Evolutionary conservation across 2,113 vertebrate species (phyloP).

Genomic region (Peromyscus californicus): DNA sequence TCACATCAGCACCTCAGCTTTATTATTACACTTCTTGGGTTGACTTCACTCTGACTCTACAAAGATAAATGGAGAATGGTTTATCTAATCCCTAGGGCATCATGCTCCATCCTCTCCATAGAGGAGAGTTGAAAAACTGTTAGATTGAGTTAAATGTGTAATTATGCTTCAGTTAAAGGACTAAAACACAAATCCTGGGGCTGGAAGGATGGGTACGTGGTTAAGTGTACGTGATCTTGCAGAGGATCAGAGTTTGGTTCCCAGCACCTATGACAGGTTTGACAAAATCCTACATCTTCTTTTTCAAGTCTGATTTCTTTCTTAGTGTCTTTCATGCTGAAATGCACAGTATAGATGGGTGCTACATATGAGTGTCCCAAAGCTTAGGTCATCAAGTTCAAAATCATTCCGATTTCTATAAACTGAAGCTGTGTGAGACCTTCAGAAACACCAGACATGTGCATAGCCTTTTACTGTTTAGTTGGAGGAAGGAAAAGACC

Average conservation of each 20-base stretch:
- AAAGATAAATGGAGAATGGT: background rate
- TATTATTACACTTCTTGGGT: background rate
- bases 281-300: background rate
- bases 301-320: background rate
- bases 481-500: background rate
- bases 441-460: background rate
- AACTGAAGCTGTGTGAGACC: background rate
- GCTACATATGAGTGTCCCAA: background rate
- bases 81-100: constrained; percentile 1
- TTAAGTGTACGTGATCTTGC: background rate
- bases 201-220: background rate
- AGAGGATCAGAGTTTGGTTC: background rate
- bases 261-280: background rate
- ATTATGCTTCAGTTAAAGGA: constrained; percentile 27
- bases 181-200: background rate
- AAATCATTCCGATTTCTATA: background rate
- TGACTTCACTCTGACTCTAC: constrained; percentile 10
- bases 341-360: background rate
- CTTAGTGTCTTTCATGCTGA: background rate
- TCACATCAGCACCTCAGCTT: background rate
- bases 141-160: background rate
- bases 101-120: background rate
- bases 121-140: background rate
- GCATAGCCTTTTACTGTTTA: background rate
- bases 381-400: background rate